phyloP scores from a whole-genome alignment of 2,888 invertebrate genomes.

The Drosophila gaucha region DNA sequence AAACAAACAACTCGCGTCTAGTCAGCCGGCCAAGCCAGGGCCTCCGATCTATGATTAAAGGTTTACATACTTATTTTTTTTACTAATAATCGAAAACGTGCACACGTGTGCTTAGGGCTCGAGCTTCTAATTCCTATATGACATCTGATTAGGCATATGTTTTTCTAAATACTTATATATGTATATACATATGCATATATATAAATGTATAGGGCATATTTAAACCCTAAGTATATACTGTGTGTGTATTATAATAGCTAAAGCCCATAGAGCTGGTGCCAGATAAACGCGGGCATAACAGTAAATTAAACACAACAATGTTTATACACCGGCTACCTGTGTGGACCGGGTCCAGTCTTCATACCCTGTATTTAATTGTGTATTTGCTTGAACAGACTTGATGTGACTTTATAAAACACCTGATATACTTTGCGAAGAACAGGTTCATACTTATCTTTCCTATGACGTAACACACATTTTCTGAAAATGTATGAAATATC shows the following conservation, averaged over 20 bases:
- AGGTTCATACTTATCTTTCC: too few species aligned
- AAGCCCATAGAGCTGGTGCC: slow-evolving; percentile 7
- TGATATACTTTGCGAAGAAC: too few species aligned
- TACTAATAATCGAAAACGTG: slow-evolving; percentile 59
- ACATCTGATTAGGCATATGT: slow-evolving; percentile 26
- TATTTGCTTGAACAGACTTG: not conserved
- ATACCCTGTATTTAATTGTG: slow-evolving; percentile 1
- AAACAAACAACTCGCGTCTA: slow-evolving; percentile 33
- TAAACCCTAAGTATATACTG: not conserved
- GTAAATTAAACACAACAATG: slow-evolving; percentile 75
- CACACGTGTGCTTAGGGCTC: slow-evolving; percentile 52
- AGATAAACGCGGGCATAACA: slow-evolving; percentile 53
- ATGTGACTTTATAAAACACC: too few species aligned
- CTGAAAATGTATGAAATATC: too few species aligned
- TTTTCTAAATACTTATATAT: not conserved
- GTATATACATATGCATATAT: not conserved
- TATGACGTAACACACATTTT: too few species aligned
- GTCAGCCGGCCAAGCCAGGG: slow-evolving; percentile 11
- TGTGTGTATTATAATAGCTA: slow-evolving; percentile 6
- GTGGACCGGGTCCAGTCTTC: slow-evolving; percentile 46
- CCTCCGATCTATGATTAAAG: slow-evolving; percentile 34
- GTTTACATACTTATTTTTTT: slow-evolving; percentile 25
- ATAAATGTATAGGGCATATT: slow-evolving; percentile 3
- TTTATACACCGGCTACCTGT: slow-evolving; percentile 52
- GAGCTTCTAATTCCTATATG: slow-evolving; percentile 8